Conservation (phyloP, 1,140 invertebrate species). For the Gerris buenoi region DNA sequence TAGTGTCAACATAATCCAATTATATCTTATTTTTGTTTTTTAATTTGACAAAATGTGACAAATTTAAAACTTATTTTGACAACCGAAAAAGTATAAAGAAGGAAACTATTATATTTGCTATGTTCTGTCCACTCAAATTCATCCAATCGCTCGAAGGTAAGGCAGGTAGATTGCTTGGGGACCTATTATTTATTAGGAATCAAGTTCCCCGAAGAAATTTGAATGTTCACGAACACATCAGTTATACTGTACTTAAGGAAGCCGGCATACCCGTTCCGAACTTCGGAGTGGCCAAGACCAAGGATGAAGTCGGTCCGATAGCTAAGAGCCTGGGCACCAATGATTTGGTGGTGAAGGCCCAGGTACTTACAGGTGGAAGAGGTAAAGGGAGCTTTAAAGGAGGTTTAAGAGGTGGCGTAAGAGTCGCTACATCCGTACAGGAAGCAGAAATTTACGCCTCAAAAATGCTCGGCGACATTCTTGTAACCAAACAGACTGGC, state of each 20-base stretch:
- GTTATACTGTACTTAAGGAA: slow-evolving; percentile 71
- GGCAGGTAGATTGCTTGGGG: too few species aligned
- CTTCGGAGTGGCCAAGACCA: slow-evolving; percentile 75
- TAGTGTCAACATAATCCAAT: too few species aligned
- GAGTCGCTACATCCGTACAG: slow-evolving; percentile 36
- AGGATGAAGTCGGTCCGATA: slow-evolving; percentile 66
- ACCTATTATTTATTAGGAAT: too few species aligned
- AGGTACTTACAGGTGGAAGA: slow-evolving; percentile 90
- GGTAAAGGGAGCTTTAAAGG: slow-evolving; percentile 86
- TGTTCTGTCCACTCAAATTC: too few species aligned
- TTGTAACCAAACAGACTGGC: slow-evolving; percentile 91
- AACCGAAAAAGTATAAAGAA: too few species aligned
- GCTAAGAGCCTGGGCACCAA: slow-evolving; percentile 65
- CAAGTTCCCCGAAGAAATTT: slow-evolving; percentile 59
- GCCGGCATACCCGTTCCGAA: slow-evolving; percentile 78
- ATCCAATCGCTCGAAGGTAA: too few species aligned
- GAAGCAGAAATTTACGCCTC: slow-evolving; percentile 62
- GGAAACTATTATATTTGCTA: too few species aligned
- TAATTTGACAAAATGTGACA: too few species aligned
- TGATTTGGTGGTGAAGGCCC: slow-evolving; percentile 85
- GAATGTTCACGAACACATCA: slow-evolving; percentile 89
- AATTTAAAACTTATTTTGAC: too few species aligned
- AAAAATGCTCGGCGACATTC: slow-evolving; percentile 77
- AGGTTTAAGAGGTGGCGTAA: slow-evolving; percentile 11
- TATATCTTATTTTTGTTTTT: too few species aligned